phyloP scores from a whole-genome alignment of 1,140 invertebrate species.

The Hycleus cichorii region DNA sequence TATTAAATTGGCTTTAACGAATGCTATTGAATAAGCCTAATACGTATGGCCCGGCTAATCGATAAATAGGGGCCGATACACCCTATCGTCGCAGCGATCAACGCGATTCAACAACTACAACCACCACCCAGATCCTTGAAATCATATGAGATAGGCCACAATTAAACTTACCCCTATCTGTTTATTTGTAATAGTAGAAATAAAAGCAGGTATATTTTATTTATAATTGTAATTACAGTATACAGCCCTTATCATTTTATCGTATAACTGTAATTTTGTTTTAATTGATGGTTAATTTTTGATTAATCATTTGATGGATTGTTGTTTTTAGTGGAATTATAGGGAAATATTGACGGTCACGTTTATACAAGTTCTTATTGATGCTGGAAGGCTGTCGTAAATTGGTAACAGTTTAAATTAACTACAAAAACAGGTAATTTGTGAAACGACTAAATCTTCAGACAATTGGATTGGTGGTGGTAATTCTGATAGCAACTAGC shows the following conservation, averaged over 20 bases:
- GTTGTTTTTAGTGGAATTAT: background rate
- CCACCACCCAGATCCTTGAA: too few relatives aligned
- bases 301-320: too few relatives aligned
- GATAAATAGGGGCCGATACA: constrained; percentile 21
- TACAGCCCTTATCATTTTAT: too few relatives aligned
- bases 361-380: constrained; percentile 14
- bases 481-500: constrained; percentile 22
- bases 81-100: constrained; percentile 12
- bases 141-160: too few relatives aligned
- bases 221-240: too few relatives aligned
- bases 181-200: too few relatives aligned
- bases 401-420: constrained; percentile 32
- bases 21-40: constrained; percentile 27
- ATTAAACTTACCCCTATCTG: too few relatives aligned
- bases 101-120: background rate
- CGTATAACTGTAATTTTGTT: too few relatives aligned
- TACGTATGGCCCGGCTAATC: constrained; percentile 24
- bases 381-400: constrained; percentile 28
- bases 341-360: constrained; percentile 11
- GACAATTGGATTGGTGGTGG: constrained; percentile 27
- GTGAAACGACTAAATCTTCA: constrained; percentile 35
- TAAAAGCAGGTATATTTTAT: too few relatives aligned
- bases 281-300: too few relatives aligned
- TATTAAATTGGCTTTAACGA: constrained; percentile 31
- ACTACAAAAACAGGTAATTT: constrained; percentile 35